These are phyloP conservation scores for Panopea generosa DNA, from an alignment of 2,888 invertebrate species.

Conservation along the genomic window DNA sequence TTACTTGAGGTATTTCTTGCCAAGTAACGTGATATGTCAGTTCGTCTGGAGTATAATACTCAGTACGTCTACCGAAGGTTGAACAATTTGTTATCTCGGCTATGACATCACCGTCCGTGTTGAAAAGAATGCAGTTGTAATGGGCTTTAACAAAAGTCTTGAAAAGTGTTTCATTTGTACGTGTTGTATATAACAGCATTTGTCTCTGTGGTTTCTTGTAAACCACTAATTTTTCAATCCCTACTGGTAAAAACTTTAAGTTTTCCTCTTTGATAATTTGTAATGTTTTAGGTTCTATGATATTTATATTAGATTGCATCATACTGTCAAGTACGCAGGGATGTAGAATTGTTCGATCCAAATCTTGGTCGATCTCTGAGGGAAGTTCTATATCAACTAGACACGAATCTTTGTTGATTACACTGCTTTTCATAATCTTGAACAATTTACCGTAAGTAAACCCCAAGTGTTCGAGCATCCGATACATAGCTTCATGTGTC, in stretches of 20 bases:
- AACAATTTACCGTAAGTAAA: slow-evolving; percentile 11
- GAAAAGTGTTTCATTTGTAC: neutral
- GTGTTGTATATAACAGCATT: neutral
- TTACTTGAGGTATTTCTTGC: neutral
- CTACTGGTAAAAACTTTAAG: neutral
- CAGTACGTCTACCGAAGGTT: neutral
- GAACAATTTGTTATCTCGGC: slow-evolving; percentile 2
- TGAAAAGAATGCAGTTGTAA: neutral
- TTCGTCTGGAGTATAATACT: neutral
- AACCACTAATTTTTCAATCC: neutral
- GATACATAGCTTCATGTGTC: slow-evolving; percentile 1
- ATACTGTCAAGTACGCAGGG: slow-evolving; percentile 5
- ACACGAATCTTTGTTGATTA: neutral
- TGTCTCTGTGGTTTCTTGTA: neutral
- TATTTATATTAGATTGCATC: neutral
- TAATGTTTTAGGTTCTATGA: neutral
- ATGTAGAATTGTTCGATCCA: slow-evolving; percentile 15
- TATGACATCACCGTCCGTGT: neutral
- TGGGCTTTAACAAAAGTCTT: slow-evolving; percentile 2
- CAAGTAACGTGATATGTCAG: neutral
- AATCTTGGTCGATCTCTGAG: neutral
- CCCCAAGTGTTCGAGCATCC: neutral
- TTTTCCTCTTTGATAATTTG: neutral
- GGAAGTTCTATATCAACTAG: slow-evolving; percentile 3
- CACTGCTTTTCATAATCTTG: neutral